Conservation (phyloP, 1,140 invertebrate species). For the Cotesia vestalis region DNA sequence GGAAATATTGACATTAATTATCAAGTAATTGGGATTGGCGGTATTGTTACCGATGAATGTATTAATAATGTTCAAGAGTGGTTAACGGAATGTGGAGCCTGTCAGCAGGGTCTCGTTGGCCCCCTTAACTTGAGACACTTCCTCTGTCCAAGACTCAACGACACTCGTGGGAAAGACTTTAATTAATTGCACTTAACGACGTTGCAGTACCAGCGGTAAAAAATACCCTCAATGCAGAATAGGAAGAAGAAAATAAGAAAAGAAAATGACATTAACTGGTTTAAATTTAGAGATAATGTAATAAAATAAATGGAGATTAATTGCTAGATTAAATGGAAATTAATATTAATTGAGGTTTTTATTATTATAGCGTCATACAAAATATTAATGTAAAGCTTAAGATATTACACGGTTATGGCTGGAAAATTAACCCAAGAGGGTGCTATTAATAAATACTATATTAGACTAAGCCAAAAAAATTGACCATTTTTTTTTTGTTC, state of each 20-base stretch:
- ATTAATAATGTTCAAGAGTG: slow-evolving; percentile 51
- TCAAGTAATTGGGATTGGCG: slow-evolving; percentile 55
- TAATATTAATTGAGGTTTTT: no score
- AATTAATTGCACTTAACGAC: slow-evolving; percentile 20
- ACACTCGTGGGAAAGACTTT: slow-evolving; percentile 14
- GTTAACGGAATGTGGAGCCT: slow-evolving; percentile 54
- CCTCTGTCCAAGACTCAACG: slow-evolving; percentile 55
- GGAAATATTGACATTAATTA: slow-evolving; percentile 33
- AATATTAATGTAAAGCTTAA: no score
- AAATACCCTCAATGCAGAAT: neutral
- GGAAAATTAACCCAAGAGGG: no score
- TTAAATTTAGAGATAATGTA: no score
- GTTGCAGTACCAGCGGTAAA: neutral
- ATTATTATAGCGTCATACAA: no score
- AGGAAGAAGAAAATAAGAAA: neutral
- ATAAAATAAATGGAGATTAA: no score
- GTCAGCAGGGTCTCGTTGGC: slow-evolving; percentile 56
- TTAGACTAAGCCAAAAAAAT: no score
- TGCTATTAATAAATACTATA: no score
- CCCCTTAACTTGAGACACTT: slow-evolving; percentile 58
- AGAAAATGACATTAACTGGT: neutral
- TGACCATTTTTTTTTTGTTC: no score
- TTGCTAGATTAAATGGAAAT: no score
- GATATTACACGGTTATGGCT: no score
- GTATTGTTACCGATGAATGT: slow-evolving; percentile 47